Conservation (phyloP, 2,888 invertebrate species). For the Isotomurus palustris region DNA sequence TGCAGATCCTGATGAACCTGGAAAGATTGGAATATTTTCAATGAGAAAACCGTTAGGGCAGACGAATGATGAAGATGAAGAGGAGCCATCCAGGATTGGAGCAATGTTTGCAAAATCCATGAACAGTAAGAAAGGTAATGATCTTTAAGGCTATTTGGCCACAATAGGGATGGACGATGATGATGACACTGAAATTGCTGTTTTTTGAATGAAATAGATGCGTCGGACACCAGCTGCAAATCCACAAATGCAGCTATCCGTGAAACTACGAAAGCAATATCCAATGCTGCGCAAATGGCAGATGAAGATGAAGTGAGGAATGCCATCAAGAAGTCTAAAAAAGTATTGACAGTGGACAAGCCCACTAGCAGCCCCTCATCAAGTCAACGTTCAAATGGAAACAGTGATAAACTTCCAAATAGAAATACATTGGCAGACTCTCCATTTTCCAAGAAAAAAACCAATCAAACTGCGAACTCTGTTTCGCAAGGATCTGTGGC, state of each 20-base stretch:
- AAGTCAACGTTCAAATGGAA: not conserved
- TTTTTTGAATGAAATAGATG: too few relatives aligned
- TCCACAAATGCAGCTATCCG: constrained; percentile 42
- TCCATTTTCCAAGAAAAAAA: constrained; percentile 7
- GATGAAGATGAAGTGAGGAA: constrained; percentile 30
- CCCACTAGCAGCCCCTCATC: not conserved
- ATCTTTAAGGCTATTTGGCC: not conserved
- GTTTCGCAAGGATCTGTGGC: not conserved
- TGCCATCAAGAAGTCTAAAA: constrained; percentile 17
- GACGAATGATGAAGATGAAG: constrained; percentile 52
- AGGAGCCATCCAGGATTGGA: constrained; percentile 56
- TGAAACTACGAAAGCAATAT: constrained; percentile 48
- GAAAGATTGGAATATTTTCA: constrained; percentile 28
- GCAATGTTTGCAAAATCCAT: constrained; percentile 59
- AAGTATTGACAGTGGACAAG: not conserved
- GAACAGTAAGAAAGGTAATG: not conserved
- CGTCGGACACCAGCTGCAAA: too few relatives aligned
- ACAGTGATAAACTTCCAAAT: constrained; percentile 2
- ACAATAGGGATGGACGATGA: too few relatives aligned
- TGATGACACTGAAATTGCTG: too few relatives aligned
- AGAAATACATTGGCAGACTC: constrained; percentile 17
- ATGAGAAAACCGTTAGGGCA: constrained; percentile 46
- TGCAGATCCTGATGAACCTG: constrained; percentile 35
- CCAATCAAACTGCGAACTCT: constrained; percentile 10
- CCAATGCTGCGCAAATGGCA: constrained; percentile 35